Conservation (phyloP, 2,113 vertebrate species). For the Empidonax alnorum region DNA sequence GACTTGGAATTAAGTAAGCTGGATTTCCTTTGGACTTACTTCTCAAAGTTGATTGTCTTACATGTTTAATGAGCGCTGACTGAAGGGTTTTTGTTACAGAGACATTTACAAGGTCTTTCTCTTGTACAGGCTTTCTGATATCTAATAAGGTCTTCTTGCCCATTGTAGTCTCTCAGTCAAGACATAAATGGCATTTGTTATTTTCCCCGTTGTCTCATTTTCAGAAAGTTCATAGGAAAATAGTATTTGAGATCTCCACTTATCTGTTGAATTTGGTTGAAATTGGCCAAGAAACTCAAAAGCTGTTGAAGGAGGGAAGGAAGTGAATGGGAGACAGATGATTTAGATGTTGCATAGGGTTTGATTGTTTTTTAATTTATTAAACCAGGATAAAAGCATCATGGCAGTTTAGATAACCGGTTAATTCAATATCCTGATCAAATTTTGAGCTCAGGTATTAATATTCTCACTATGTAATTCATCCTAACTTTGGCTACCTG, state of each 20-base stretch:
- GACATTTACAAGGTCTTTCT: background rate
- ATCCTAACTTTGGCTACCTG: conserved; percentile 5
- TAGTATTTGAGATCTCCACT: background rate
- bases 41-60: background rate
- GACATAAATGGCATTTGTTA: background rate
- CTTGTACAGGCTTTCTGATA: background rate
- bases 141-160: background rate
- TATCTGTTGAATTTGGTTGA: background rate
- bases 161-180: background rate
- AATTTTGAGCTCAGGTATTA: conserved; percentile 10
- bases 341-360: background rate
- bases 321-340: background rate
- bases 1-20: background rate
- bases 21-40: background rate
- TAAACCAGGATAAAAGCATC: background rate
- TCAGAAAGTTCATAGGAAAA: background rate
- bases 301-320: background rate
- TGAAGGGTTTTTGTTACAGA: background rate
- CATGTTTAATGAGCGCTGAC: background rate
- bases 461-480: conserved; percentile 34
- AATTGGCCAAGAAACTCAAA: background rate
- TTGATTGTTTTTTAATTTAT: background rate
- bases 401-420: background rate
- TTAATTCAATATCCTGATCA: conserved; percentile 20
- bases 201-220: background rate